These are phyloP conservation scores for Ctenochaetus hawaiiensis DNA, from an alignment of 2,797 vertebrate genomes.

Conservation along the genomic window DNA sequence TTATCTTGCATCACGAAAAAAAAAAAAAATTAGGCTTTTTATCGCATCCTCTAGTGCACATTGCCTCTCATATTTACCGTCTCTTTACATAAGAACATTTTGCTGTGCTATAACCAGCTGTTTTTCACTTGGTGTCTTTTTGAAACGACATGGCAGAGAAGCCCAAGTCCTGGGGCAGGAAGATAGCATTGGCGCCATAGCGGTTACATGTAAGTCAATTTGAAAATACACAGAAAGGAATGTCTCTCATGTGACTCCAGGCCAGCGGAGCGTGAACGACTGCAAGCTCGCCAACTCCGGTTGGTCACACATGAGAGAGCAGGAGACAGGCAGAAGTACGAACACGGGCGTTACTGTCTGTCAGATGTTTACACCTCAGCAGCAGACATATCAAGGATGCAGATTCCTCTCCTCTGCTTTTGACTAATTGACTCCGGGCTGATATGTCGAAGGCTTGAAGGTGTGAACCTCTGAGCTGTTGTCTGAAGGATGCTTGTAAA, in stretches of 20 bases:
- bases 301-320: conserved; percentile 76
- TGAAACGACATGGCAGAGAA: conserved; percentile 39
- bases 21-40: conserved; percentile 1
- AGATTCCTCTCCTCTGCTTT: conserved; percentile 52
- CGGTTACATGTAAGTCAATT: conserved; percentile 77
- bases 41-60: not conserved
- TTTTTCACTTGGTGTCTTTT: conserved; percentile 49
- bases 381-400: conserved; percentile 57
- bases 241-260: conserved; percentile 75
- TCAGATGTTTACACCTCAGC: conserved; percentile 71
- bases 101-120: conserved; percentile 51
- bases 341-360: conserved; percentile 65
- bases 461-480: conserved; percentile 41
- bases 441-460: conserved; percentile 65
- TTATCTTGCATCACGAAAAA: conserved; percentile 26
- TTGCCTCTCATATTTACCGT: not conserved
- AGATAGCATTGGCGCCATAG: conserved; percentile 72
- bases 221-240: conserved; percentile 79
- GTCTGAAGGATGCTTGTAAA: conserved; percentile 36
- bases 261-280: conserved; percentile 67
- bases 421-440: conserved; percentile 81
- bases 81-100: conserved; percentile 30
- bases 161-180: conserved; percentile 59
- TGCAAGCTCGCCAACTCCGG: conserved; percentile 58
- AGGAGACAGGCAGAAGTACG: conserved; percentile 72